These are phyloP conservation scores for Epicampocera succincta DNA, from an alignment of 2,888 invertebrate species.

Conservation along the genomic window DNA sequence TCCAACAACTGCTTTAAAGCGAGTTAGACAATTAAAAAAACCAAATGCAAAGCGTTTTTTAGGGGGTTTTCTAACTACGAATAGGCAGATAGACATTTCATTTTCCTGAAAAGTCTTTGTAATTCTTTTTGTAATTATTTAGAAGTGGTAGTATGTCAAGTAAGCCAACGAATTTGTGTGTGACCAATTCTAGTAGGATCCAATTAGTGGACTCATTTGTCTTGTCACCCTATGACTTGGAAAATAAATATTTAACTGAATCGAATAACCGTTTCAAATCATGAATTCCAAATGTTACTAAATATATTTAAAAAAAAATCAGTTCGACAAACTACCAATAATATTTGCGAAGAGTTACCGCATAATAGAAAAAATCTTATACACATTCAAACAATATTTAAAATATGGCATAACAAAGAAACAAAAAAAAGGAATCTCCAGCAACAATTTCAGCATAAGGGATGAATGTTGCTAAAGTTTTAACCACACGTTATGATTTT, in stretches of 20 bases:
- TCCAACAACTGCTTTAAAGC: too few species aligned
- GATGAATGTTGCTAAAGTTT: constrained; percentile 46
- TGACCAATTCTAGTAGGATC: too few species aligned
- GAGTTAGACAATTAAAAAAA: too few species aligned
- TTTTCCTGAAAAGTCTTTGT: too few species aligned
- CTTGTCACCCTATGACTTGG: neutral
- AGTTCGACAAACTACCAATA: constrained; percentile 48
- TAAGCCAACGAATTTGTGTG: too few species aligned
- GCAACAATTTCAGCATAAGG: constrained; percentile 18
- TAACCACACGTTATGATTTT: neutral
- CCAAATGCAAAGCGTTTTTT: too few species aligned
- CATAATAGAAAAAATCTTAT: neutral
- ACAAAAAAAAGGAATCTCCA: constrained; percentile 28
- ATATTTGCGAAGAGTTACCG: constrained; percentile 38
- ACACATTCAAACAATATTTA: neutral
- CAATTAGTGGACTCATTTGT: too few species aligned
- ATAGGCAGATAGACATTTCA: too few species aligned
- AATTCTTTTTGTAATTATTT: too few species aligned
- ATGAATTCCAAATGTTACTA: neutral
- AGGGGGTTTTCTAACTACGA: too few species aligned
- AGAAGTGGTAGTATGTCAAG: too few species aligned
- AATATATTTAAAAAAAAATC: neutral
- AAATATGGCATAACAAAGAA: constrained; percentile 28
- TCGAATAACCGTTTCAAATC: neutral
- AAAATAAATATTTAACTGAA: neutral